Percentiles rank a stretch among this genome's conserved stretches.
phyloP scores from a whole-genome alignment of 2,797 vertebrate genomes.

The Spinibarbus caldwelli region DNA sequence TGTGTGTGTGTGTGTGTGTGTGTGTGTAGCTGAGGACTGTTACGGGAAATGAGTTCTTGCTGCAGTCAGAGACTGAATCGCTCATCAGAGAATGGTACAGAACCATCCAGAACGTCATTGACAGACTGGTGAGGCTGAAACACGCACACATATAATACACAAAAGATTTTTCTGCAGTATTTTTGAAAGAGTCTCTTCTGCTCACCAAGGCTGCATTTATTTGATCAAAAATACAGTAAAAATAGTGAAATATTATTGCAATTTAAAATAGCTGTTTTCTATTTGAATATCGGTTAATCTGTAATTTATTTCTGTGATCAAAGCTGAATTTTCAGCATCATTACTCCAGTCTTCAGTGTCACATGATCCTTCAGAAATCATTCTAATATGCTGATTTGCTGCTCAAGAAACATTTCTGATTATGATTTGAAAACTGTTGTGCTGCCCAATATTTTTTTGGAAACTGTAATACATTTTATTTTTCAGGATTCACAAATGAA shows the following conservation, averaged over 20 bases:
- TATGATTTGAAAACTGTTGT: not conserved
- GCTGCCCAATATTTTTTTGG: not conserved
- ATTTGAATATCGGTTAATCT: not conserved
- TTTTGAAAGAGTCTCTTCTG: no score
- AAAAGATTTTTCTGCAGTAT: no score
- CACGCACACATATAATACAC: not conserved
- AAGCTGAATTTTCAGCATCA: not conserved
- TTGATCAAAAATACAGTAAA: no score
- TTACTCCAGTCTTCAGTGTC: constrained; percentile 8
- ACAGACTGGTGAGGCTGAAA: constrained; percentile 81
- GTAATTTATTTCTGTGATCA: not conserved
- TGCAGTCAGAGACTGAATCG: constrained; percentile 88
- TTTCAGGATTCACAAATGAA: not conserved
- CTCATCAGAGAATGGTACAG: constrained; percentile 87
- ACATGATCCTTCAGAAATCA: not conserved
- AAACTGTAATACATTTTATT: no score
- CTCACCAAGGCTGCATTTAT: no score
- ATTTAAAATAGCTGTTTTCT: not conserved
- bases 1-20: no score
- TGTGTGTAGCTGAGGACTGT: constrained; percentile 87
- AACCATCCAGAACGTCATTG: constrained; percentile 86
- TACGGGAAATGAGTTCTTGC: constrained; percentile 91
- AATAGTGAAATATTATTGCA: not conserved
- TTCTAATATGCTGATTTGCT: no score
- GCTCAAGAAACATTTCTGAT: not conserved